Conservation (phyloP, 2,113 vertebrate genomes). For the Romanogobio albipinnatus region DNA sequence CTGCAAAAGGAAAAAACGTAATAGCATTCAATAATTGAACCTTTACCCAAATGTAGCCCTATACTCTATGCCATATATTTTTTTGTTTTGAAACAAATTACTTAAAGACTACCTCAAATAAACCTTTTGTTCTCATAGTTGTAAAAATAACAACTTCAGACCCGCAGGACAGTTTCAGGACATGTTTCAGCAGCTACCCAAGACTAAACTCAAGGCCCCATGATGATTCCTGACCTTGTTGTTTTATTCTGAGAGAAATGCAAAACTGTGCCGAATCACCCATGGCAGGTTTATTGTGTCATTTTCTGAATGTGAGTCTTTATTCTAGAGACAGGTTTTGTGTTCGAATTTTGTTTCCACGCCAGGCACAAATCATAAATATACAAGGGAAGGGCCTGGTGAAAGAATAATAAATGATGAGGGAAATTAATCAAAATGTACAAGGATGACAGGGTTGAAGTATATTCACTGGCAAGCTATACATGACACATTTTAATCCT, state of each 20-base stretch:
- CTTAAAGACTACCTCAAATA: not conserved
- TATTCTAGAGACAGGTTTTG: conserved; percentile 4
- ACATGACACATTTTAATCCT: conserved; percentile 4
- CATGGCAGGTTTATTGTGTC: not conserved
- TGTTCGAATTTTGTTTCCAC: not conserved
- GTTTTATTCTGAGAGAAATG: not conserved
- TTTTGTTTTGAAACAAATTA: conserved; percentile 12
- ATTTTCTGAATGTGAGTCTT: conserved; percentile 12
- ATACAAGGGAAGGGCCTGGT: not conserved
- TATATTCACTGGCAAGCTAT: conserved; percentile 23
- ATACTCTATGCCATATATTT: no score
- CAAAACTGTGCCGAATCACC: not conserved
- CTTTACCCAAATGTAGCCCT: not conserved
- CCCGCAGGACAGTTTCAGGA: not conserved
- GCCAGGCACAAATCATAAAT: conserved; percentile 31
- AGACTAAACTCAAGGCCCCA: not conserved
- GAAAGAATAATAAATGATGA: conserved; percentile 4
- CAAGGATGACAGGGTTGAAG: conserved; percentile 27
- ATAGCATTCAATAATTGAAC: not conserved
- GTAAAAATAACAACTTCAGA: not conserved
- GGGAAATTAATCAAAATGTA: conserved; percentile 26
- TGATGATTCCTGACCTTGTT: conserved; percentile 24
- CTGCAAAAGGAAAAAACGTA: not conserved
- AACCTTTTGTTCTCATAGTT: not conserved
- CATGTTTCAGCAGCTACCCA: not conserved